These are phyloP conservation scores for Illadopsis cleaveri DNA, from an alignment of 2,113 vertebrate species.

Conservation along the genomic window DNA sequence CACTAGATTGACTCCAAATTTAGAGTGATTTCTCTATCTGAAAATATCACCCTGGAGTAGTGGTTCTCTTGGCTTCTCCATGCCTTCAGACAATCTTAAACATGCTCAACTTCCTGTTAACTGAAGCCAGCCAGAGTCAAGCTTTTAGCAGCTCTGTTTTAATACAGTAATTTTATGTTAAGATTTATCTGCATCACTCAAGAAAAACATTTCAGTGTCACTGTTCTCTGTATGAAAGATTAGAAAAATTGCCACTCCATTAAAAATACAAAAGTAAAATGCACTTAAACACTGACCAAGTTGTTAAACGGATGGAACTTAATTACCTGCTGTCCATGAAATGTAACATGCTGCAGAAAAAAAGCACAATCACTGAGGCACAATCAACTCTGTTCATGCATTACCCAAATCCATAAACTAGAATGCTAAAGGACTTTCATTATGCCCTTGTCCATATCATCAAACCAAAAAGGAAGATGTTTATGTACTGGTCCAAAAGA, in stretches of 20 bases:
- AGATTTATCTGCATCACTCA: neutral
- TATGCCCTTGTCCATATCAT: neutral
- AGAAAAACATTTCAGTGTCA: neutral
- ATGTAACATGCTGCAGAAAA: neutral
- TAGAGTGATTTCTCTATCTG: neutral
- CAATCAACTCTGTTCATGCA: neutral
- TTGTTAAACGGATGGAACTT: neutral
- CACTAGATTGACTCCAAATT: neutral
- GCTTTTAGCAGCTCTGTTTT: neutral
- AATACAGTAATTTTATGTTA: neutral
- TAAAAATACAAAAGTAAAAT: neutral
- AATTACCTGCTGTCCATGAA: slow-evolving; percentile 50
- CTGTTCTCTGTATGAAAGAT: neutral
- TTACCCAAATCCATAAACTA: neutral
- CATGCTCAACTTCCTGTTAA: neutral
- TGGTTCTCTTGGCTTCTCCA: neutral
- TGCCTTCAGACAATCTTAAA: neutral
- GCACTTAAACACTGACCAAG: slow-evolving; percentile 9
- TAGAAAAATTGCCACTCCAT: neutral
- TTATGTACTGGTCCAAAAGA: neutral
- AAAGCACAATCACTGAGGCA: neutral
- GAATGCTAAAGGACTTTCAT: neutral
- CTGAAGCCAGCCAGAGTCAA: neutral
- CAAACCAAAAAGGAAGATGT: neutral
- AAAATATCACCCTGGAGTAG: neutral